phyloP scores from a whole-genome alignment of 92 coral and sea anemone species.

The Bergia sp. region DNA sequence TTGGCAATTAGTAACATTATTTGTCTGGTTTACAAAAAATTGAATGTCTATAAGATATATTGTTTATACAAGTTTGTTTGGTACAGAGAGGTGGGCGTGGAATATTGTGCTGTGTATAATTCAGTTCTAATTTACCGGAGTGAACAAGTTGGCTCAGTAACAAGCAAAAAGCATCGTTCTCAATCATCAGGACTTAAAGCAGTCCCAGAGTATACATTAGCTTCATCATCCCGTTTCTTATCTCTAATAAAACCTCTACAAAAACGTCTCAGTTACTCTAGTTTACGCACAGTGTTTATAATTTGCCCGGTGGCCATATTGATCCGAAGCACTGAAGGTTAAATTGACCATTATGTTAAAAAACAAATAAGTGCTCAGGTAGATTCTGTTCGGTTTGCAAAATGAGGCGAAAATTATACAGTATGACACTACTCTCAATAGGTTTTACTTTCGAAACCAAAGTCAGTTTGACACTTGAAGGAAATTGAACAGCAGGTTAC shows the following conservation, averaged over 20 bases:
- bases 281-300: not conserved
- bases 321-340: not conserved
- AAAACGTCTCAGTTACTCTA: not conserved
- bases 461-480: not conserved
- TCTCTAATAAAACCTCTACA: not conserved
- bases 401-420: not conserved
- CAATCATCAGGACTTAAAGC: no score
- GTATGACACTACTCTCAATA: not conserved
- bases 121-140: not conserved
- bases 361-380: not conserved
- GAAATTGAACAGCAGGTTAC: not conserved
- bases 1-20: not conserved
- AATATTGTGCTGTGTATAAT: not conserved
- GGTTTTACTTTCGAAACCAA: not conserved
- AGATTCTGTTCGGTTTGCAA: not conserved
- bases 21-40: not conserved
- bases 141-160: not conserved
- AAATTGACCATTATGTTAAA: not conserved
- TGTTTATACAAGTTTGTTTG: not conserved
- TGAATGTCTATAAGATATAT: not conserved
- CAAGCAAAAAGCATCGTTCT: not conserved
- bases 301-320: constrained; percentile 4
- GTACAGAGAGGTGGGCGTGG: not conserved
- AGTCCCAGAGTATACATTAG: not conserved
- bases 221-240: not conserved